Conservation (phyloP, 2,888 invertebrate genomes). For the Lasiommata megera region DNA sequence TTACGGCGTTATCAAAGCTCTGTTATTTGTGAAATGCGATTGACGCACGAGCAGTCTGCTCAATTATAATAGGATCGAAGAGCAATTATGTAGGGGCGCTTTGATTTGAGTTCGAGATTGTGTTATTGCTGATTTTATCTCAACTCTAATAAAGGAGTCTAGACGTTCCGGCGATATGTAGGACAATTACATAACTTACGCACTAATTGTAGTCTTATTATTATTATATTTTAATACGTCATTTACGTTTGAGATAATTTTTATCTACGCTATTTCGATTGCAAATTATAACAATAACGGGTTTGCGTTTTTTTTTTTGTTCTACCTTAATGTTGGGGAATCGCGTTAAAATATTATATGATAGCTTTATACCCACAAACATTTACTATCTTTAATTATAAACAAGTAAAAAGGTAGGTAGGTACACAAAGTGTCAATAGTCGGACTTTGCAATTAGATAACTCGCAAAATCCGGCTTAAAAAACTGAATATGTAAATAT, state of each 20-base stretch:
- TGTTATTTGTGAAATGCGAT: constrained; percentile 72
- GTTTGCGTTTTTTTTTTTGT: too few species aligned
- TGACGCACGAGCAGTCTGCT: constrained; percentile 75
- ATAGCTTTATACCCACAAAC: too few species aligned
- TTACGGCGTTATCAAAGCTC: constrained; percentile 65
- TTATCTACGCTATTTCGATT: too few species aligned
- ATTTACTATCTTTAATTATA: too few species aligned
- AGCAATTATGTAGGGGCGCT: constrained; percentile 20
- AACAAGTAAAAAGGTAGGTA: not conserved
- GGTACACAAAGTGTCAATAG: not conserved
- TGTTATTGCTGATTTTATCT: constrained; percentile 16
- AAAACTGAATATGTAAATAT: not conserved
- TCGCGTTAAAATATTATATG: too few species aligned
- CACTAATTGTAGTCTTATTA: not conserved
- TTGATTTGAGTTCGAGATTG: not conserved
- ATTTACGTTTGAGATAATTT: too few species aligned
- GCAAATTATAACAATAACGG: too few species aligned
- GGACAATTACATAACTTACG: not conserved
- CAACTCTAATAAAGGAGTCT: constrained; percentile 12
- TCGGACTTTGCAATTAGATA: constrained; percentile 23
- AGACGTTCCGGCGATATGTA: constrained; percentile 10
- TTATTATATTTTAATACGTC: too few species aligned
- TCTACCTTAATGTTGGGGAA: too few species aligned
- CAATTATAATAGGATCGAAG: constrained; percentile 44
- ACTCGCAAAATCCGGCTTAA: constrained; percentile 8